Evolutionary conservation across 2,797 vertebrate species (phyloP).

Genomic region (Tarsius wallacei): DNA sequence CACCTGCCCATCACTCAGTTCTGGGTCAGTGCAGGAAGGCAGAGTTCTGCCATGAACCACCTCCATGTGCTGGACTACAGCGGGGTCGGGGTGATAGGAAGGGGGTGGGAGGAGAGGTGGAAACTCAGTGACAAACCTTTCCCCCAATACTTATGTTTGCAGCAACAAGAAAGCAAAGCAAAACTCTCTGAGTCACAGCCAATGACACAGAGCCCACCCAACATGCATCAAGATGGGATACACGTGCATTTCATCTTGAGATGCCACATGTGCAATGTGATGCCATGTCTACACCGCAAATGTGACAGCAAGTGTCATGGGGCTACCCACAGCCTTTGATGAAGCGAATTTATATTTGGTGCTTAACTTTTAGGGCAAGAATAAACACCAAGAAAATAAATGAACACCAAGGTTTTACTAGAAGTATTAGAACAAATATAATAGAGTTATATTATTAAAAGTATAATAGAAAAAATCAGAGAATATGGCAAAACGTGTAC

Average conservation of each 20-base stretch:
- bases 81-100: too few relatives aligned
- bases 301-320: neutral
- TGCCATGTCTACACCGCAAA: neutral
- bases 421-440: neutral
- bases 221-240: neutral
- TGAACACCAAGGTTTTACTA: neutral
- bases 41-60: too few relatives aligned
- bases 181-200: neutral
- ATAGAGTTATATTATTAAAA: too few relatives aligned
- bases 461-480: neutral
- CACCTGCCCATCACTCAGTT: too few relatives aligned
- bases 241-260: neutral
- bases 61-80: too few relatives aligned
- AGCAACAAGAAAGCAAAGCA: neutral
- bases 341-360: neutral
- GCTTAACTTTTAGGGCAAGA: neutral
- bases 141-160: neutral
- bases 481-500: neutral
- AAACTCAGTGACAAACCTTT: neutral
- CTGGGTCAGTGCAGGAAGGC: too few relatives aligned
- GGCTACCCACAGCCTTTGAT: neutral
- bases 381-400: constrained; percentile 39
- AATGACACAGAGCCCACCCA: neutral
- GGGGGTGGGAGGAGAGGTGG: too few relatives aligned
- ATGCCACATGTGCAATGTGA: neutral